A percentile compares a stretch with the other conserved stretches of the same genome.
Conservation (phyloP, 2,888 invertebrate species). For the Brenthis ino region DNA sequence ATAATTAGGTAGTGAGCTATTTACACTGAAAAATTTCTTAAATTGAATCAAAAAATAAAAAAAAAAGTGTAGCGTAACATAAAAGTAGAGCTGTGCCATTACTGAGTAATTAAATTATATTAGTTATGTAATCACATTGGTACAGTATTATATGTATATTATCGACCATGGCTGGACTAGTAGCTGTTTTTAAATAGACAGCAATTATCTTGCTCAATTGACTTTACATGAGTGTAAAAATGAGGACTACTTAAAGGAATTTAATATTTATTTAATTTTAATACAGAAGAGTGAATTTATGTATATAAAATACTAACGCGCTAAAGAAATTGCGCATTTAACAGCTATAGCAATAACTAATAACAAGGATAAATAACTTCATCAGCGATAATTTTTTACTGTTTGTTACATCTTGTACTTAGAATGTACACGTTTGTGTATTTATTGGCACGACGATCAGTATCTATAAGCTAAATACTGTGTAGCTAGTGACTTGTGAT, state of each 20-base stretch:
- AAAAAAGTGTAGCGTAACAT: slow-evolving; percentile 13
- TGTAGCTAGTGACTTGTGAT: slow-evolving; percentile 44
- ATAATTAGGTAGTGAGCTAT: slow-evolving; percentile 16
- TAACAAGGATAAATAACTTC: not conserved
- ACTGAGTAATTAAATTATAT: slow-evolving; percentile 15
- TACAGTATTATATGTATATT: slow-evolving; percentile 39
- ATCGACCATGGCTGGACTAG: slow-evolving; percentile 20
- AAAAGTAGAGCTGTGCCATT: slow-evolving; percentile 35
- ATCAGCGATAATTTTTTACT: not conserved
- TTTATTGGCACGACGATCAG: slow-evolving; percentile 32
- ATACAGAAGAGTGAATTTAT: not conserved
- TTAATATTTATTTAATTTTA: slow-evolving; percentile 2
- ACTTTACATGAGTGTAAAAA: slow-evolving; percentile 24
- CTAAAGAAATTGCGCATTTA: not conserved
- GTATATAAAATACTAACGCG: not conserved
- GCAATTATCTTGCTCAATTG: slow-evolving; percentile 37
- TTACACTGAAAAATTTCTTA: not conserved
- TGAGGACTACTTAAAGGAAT: slow-evolving; percentile 14
- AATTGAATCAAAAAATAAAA: slow-evolving; percentile 10
- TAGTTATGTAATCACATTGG: slow-evolving; percentile 35
- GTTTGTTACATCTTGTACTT: slow-evolving; percentile 7
- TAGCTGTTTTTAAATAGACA: slow-evolving; percentile 25
- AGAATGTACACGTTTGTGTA: slow-evolving; percentile 3
- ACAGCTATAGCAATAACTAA: not conserved
- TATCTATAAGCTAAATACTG: slow-evolving; percentile 39